Evolutionary conservation across 2,888 invertebrate genomes (phyloP).

Genomic region (Smittia sp.): DNA sequence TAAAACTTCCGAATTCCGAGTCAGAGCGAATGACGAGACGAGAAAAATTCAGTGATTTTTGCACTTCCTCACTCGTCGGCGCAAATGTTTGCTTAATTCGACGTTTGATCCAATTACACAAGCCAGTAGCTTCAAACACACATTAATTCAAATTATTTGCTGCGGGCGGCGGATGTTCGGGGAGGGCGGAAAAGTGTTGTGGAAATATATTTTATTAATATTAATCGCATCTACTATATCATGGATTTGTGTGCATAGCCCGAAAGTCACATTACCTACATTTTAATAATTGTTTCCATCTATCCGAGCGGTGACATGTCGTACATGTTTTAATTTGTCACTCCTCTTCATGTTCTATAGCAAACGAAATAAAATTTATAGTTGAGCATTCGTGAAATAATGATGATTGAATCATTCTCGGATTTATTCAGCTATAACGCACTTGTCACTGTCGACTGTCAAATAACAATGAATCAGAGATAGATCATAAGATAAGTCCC

Average conservation of each 20-base stretch:
- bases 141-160: conserved; percentile 35
- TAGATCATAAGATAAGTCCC: no score
- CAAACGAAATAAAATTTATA: neutral
- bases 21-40: neutral
- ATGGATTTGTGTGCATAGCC: neutral
- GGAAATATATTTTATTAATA: conserved; percentile 17
- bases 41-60: conserved; percentile 10
- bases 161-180: neutral
- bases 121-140: conserved; percentile 22
- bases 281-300: conserved; percentile 9
- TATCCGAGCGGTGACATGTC: no score
- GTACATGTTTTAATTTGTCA: conserved; percentile 5
- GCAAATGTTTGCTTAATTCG: conserved; percentile 25
- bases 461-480: no score
- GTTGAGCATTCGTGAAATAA: neutral
- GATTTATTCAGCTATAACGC: neutral
- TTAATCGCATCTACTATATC: conserved; percentile 9
- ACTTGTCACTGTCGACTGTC: no score
- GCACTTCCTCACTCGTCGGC: neutral
- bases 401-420: neutral
- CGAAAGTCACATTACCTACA: neutral
- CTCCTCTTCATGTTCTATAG: neutral
- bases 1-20: neutral
- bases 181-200: neutral
- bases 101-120: conserved; percentile 34